Evolutionary conservation across 2,797 vertebrate genomes (phyloP).

Genomic region (Morelia viridis): DNA sequence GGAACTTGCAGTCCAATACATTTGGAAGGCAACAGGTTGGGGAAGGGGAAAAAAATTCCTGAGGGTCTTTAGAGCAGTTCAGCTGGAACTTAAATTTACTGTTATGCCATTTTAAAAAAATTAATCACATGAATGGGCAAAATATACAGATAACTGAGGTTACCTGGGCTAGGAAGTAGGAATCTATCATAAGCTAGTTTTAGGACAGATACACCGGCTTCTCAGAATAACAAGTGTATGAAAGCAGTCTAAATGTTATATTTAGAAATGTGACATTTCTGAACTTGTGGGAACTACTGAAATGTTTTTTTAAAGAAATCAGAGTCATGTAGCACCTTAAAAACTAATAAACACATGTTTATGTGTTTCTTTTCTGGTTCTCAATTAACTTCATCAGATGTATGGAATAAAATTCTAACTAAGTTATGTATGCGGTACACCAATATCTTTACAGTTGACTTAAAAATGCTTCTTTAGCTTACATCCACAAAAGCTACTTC

Average conservation of each 20-base stretch:
- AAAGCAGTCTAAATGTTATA: background rate
- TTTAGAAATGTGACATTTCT: conserved; percentile 9
- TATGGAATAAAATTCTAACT: background rate
- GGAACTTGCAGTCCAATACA: background rate
- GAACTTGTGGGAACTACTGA: background rate
- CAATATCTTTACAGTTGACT: background rate
- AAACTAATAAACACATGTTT: too few relatives aligned
- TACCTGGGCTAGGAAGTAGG: background rate
- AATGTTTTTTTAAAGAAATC: background rate
- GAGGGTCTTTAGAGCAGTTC: background rate
- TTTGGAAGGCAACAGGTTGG: background rate
- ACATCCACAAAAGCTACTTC: background rate
- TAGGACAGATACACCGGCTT: background rate
- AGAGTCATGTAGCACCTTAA: background rate
- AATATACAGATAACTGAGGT: background rate
- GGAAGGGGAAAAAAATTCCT: background rate
- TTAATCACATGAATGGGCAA: background rate
- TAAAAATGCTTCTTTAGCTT: background rate
- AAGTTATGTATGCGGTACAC: background rate
- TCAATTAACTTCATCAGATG: background rate
- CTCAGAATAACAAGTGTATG: background rate
- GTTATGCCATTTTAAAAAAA: background rate
- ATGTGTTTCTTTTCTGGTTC: background rate
- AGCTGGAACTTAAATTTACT: background rate
- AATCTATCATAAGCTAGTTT: background rate